These are phyloP conservation scores for Bombus superbus DNA, from an alignment of 1,140 invertebrate genomes.

Conservation along the genomic window DNA sequence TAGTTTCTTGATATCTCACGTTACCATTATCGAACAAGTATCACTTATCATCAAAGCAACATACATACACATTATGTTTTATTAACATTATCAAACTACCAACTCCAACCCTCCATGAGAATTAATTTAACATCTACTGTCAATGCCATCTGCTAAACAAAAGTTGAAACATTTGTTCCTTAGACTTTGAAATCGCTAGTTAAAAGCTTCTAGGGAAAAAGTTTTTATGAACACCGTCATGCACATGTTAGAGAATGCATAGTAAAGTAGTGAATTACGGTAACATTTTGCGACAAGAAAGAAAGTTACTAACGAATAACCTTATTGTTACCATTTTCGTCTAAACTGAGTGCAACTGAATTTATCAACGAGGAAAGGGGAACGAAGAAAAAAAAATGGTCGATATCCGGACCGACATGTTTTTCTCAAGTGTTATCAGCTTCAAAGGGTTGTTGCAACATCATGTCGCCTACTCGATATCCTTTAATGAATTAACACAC, in stretches of 20 bases:
- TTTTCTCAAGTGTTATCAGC: background rate
- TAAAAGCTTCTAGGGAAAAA: background rate
- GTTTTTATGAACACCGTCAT: background rate
- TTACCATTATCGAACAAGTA: background rate
- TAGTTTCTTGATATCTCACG: background rate
- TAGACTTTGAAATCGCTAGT: background rate
- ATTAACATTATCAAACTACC: background rate
- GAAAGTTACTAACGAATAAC: background rate
- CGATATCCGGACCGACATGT: background rate
- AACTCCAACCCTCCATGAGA: background rate
- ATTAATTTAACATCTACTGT: background rate
- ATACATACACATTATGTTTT: background rate
- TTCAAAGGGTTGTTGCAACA: slow-evolving; percentile 26
- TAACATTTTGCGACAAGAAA: background rate
- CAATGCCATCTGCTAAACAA: background rate
- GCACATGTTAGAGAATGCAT: background rate
- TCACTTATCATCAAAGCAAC: background rate
- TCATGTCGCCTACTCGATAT: slow-evolving; percentile 16
- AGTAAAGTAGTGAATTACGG: background rate
- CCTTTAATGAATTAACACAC: slow-evolving; percentile 48
- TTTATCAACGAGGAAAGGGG: background rate
- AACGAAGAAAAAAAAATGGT: background rate
- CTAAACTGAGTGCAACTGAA: background rate
- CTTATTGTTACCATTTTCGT: background rate
- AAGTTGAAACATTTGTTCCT: background rate